Evolutionary conservation across 1,140 invertebrate genomes (phyloP).

Genomic region (Listronotus bonariensis): DNA sequence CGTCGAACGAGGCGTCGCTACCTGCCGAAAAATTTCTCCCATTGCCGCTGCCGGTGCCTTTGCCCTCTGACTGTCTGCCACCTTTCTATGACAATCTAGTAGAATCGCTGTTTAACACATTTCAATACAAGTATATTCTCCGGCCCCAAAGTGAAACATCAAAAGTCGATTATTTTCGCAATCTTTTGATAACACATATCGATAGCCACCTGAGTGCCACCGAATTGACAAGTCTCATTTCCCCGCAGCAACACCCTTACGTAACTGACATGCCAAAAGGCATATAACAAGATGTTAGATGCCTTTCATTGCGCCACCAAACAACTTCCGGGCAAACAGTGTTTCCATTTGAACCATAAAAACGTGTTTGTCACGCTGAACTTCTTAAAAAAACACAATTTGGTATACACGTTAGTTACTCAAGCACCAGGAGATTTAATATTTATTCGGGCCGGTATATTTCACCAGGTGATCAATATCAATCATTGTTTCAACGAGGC

Average conservation of each 20-base stretch:
- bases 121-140: background rate
- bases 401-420: background rate
- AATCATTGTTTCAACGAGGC: constrained; percentile 6
- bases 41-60: background rate
- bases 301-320: constrained; percentile 2
- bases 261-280: constrained; percentile 2
- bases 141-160: constrained; percentile 1
- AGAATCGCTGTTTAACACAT: background rate
- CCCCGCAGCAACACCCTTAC: background rate
- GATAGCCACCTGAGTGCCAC: constrained; percentile 1
- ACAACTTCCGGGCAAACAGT: background rate
- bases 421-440: background rate
- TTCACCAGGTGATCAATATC: constrained; percentile 11
- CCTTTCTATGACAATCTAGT: background rate
- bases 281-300: constrained; percentile 14
- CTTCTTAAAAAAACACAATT: constrained; percentile 1
- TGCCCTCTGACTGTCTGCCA: background rate
- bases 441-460: background rate
- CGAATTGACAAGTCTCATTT: background rate
- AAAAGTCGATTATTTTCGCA: background rate
- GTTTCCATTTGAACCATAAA: constrained; percentile 8
- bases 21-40: background rate
- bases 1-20: background rate
- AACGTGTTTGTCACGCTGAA: background rate
- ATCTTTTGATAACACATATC: constrained; percentile 2